Evolutionary conservation across 2,888 invertebrate species (phyloP).

Genomic region (Zeuzera pyrina): DNA sequence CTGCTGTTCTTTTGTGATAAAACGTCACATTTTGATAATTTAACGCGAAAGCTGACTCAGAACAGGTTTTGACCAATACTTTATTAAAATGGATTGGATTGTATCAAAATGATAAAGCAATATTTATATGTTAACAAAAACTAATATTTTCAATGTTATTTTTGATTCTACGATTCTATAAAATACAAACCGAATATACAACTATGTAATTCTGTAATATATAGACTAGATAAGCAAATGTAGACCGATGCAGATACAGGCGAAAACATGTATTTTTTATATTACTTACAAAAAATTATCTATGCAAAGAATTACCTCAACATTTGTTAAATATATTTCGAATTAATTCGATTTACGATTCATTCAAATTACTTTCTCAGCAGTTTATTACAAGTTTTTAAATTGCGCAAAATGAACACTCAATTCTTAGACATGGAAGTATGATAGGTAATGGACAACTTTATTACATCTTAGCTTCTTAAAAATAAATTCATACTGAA

Average conservation of each 20-base stretch:
- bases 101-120: constrained; percentile 27
- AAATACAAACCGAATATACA: too few relatives aligned
- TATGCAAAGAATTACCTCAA: too few relatives aligned
- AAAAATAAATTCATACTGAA: constrained; percentile 19
- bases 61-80: constrained; percentile 35
- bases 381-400: constrained; percentile 13
- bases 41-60: constrained; percentile 34
- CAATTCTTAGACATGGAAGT: constrained; percentile 21
- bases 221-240: constrained; percentile 10
- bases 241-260: constrained; percentile 20
- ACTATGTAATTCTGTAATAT: constrained; percentile 1
- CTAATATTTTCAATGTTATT: too few relatives aligned
- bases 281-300: constrained; percentile 7
- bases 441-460: constrained; percentile 39
- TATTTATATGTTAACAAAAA: too few relatives aligned
- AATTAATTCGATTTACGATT: too few relatives aligned
- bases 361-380: too few relatives aligned
- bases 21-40: constrained; percentile 65
- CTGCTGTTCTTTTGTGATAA: constrained; percentile 65
- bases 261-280: constrained; percentile 20
- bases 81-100: constrained; percentile 32
- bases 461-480: constrained; percentile 39
- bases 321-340: too few relatives aligned
- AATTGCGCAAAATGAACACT: constrained; percentile 23
- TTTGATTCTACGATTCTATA: too few relatives aligned